Evolutionary conservation across 2,888 invertebrate species (phyloP), one percentile per base, ranked within the genome.

Genomic region (Synanthedon andrenaeformis): DNA sequence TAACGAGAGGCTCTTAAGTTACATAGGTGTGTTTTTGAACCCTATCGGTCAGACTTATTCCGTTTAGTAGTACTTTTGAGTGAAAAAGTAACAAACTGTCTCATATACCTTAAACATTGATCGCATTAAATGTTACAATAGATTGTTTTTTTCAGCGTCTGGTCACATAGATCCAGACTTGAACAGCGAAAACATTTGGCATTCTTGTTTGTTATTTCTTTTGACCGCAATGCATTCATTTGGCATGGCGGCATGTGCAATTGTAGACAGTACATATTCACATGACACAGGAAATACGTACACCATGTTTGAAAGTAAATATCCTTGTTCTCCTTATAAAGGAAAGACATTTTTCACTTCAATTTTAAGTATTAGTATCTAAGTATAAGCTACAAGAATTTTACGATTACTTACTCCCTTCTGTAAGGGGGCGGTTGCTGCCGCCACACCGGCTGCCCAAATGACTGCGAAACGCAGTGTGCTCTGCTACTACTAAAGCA

Each of bases 81-180:
- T 19, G 23, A 23, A 23, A 23, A 1, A 23, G 4, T 23, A 4
- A 4, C 23, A 23, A 23, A 23, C 23, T 23, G 23, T 23, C 23
- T 4, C 23, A 23, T 23, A 4, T 23, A 4, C 35, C 35, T 35
- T 35, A 35, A 35, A 35, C 6, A 6, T 35, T 8, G 35, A 23
- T 4, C 23, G 23, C 23, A 23, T 23, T 23, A 23, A 4, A 23
- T 23, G 23, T 23, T 23, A 23, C 23, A 5, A 23, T 23, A 5
- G 23, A 23, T 23, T 23, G 23, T 4, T 23, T 35, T 35, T 59
- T 10, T 6, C 62, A 86, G 86, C 85, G 28, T 69, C 75, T 28
- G 84, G 87, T 0, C 86, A 86, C 57, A 79, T 86, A 57, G 86
- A 86, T 58, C 69, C 79, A 1, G 49, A 62, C 1, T 57, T 86